Base-by-base conservation (phyloP, 2,888 invertebrate species). In the Andrena bucephala region DNA sequence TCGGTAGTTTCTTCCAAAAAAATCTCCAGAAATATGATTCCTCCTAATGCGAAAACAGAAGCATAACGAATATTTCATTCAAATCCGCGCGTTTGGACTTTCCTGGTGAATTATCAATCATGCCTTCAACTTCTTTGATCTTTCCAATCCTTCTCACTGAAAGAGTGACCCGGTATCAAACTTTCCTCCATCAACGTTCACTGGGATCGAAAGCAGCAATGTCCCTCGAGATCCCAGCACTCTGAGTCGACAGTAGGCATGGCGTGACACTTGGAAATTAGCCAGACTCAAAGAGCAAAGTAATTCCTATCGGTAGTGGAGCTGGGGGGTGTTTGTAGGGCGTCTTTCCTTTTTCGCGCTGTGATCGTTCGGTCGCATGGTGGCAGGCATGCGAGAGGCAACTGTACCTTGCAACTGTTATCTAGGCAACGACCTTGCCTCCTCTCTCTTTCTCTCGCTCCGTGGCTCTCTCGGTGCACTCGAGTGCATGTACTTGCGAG, bases 401-500 rank as follows among this genome's bases (percentile, higher is more conserved):
- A 91, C 92, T 91, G 91, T 92, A 92, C 87, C 92, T 92, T 86
- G 87, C 91, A 89, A 91, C 92, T 92, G 91, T 92, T 92, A 91
- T 92, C 92, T 91, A 91, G 89, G 89, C 90, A 92, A 91, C 92
- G 92, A 90, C 92, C 92, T 92, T 92, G 92, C 89, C 88, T 90
- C 85, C 81, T 87, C 87, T 88, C 82, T 72, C 66, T 76, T 48
- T 77, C 59, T 52, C 69, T 73, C 31, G 60, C 50, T 31, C 65
- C 36, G 52, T 48, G 20, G 27, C 42, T 62, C 67, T 59, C 65
- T 50, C 36, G 70, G 57, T 78, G 66, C 57, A 73, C 59, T 29
- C 36, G 48, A 65, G 77, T 81, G 74, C 62, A 65, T 77, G 69
- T 54, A 72, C 27, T 63, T 52, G 71, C 73, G 67, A 83, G 67